Conservation (phyloP, 2,888 invertebrate species). For the Drosophila subquinaria region DNA sequence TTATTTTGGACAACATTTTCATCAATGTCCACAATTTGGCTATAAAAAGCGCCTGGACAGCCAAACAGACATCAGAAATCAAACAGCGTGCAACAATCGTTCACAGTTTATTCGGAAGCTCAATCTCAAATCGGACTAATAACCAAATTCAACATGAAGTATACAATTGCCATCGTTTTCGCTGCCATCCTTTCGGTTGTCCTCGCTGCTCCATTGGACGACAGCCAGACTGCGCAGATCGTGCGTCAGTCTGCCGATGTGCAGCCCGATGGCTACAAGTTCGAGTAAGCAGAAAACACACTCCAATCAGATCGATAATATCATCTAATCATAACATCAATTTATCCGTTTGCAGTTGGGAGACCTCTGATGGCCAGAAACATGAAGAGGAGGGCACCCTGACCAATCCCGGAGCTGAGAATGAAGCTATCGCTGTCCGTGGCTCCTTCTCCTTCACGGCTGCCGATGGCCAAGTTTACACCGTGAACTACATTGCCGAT, state of each 20-base stretch:
- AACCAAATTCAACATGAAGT: conserved; percentile 73
- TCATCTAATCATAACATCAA: not conserved
- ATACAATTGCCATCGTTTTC: conserved; percentile 74
- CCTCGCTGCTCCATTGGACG: conserved; percentile 76
- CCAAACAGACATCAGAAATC: conserved; percentile 62
- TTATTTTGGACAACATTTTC: conserved; percentile 69
- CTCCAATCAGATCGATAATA: not conserved
- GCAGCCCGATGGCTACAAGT: conserved; percentile 87
- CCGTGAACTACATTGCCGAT: conserved; percentile 86
- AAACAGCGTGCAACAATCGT: conserved; percentile 49
- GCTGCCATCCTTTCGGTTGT: conserved; percentile 77
- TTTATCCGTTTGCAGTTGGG: conserved; percentile 54
- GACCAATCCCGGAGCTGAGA: conserved; percentile 86
- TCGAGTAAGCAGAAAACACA: conserved; percentile 85
- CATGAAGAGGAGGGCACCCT: conserved; percentile 87
- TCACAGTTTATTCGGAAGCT: conserved; percentile 42
- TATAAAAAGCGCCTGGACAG: conserved; percentile 65
- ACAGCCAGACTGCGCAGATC: conserved; percentile 63
- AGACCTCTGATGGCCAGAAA: conserved; percentile 87
- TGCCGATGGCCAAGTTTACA: conserved; percentile 87
- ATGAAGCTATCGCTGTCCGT: conserved; percentile 86
- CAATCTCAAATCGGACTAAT: conserved; percentile 17
- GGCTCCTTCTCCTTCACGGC: conserved; percentile 87
- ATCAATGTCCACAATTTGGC: conserved; percentile 49
- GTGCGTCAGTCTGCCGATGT: conserved; percentile 86